These are phyloP conservation scores for Magallana nippona DNA, from an alignment of 2,888 invertebrate genomes.

Conservation along the genomic window DNA sequence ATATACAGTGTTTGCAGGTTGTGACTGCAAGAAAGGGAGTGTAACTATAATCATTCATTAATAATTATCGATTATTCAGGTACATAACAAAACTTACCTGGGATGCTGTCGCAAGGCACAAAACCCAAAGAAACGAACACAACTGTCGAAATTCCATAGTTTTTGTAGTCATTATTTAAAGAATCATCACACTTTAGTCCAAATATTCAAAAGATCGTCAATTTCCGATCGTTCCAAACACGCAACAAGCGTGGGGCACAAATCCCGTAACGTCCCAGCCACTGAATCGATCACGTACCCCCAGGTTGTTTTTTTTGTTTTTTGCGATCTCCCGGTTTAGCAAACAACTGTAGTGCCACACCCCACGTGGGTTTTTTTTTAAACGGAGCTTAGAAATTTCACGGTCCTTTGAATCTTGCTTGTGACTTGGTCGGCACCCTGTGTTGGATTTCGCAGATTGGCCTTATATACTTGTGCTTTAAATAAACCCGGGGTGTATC, in stretches of 20 bases:
- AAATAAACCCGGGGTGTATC: conserved; percentile 18
- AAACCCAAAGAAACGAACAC: background rate
- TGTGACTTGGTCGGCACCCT: conserved; percentile 27
- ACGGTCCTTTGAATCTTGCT: conserved; percentile 9
- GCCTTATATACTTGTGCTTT: conserved; percentile 19
- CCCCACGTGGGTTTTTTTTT: conserved; percentile 17
- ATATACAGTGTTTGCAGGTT: background rate
- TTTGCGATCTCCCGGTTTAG: background rate
- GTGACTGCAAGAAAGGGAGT: background rate
- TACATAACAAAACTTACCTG: background rate
- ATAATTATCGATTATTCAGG: conserved; percentile 5
- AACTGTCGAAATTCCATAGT: conserved; percentile 4
- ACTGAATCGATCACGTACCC: background rate
- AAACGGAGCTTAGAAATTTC: background rate
- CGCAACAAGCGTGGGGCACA: background rate
- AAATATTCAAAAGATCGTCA: background rate
- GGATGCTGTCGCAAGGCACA: conserved; percentile 1
- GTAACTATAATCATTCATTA: background rate
- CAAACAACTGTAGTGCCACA: conserved; percentile 2
- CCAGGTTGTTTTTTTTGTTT: too few species aligned
- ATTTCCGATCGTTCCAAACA: background rate
- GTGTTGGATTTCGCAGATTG: background rate
- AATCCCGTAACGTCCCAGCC: background rate
- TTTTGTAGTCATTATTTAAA: background rate
- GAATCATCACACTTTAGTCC: conserved; percentile 6